Conservation (phyloP, 1,140 invertebrate species). For the Drosophila rhopaloa region DNA sequence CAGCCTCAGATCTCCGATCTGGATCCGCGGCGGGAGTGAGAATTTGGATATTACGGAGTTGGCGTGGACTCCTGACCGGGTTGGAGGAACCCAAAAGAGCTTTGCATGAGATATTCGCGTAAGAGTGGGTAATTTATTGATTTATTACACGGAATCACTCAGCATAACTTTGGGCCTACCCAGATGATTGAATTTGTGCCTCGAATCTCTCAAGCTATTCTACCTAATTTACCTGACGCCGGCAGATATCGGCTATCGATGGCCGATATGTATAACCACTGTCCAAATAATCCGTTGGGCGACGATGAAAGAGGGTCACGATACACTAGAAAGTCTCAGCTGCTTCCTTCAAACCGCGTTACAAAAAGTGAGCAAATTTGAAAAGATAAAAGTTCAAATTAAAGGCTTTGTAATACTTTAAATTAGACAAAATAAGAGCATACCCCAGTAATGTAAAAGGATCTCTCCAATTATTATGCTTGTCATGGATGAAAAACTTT, state of each 20-base stretch:
- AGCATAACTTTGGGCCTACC: conserved; percentile 72
- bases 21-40: conserved; percentile 34
- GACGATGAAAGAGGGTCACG: not conserved
- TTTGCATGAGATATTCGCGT: conserved; percentile 54
- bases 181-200: conserved; percentile 33
- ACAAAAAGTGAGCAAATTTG: too few species aligned
- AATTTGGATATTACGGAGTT: conserved; percentile 43
- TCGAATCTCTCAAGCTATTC: conserved; percentile 47
- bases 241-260: conserved; percentile 18
- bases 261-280: not conserved
- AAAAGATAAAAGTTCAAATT: too few species aligned
- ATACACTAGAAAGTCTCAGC: not conserved
- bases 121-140: conserved; percentile 75
- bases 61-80: conserved; percentile 33
- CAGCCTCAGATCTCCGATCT: conserved; percentile 41
- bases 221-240: conserved; percentile 61
- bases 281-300: not conserved
- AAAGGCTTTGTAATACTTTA: too few species aligned
- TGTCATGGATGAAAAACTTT: too few species aligned
- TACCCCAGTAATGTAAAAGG: too few species aligned
- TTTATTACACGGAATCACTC: conserved; percentile 81
- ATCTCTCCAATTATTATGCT: too few species aligned
- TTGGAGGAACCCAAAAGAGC: conserved; percentile 36
- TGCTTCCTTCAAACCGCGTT: too few species aligned
- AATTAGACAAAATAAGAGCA: too few species aligned